Evolutionary conservation across 2,113 vertebrate species (phyloP).

Genomic region (Chroicocephalus ridibundus): DNA sequence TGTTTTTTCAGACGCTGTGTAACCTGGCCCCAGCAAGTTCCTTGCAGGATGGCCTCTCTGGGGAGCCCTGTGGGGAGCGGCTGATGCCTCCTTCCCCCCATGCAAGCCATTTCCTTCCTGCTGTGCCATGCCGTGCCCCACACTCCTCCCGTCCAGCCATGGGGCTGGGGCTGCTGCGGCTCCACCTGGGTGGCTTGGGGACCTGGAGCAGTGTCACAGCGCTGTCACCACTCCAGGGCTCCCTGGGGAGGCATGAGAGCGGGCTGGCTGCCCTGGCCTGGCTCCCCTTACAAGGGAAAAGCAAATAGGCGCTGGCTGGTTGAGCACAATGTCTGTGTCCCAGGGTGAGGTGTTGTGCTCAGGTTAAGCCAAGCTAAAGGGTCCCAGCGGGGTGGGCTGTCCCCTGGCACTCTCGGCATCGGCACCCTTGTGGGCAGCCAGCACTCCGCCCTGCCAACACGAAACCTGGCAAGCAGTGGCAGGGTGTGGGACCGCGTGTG

Average conservation of each 20-base stretch:
- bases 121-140: not conserved
- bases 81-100: not conserved
- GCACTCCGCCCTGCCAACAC: not conserved
- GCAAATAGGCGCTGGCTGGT: not conserved
- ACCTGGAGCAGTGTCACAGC: fast-evolving
- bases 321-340: not conserved
- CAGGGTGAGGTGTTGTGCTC: not conserved
- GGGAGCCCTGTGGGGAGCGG: fast-evolving
- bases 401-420: not conserved
- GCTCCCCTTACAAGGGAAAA: not conserved
- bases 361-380: not conserved
- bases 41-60: not conserved
- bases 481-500: fast-evolving
- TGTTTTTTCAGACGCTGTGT: not conserved
- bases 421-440: not conserved
- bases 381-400: not conserved
- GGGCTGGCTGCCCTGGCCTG: not conserved
- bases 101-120: not conserved
- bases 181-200: fast-evolving
- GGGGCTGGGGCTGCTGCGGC: not conserved
- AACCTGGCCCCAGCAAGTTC: not conserved
- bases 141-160: not conserved
- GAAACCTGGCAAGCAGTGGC: not conserved
- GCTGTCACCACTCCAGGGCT: not conserved
- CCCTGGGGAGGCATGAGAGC: not conserved